These are phyloP conservation scores for Sebastes schlegelii DNA, from an alignment of 2,113 vertebrate genomes.

Conservation along the genomic window DNA sequence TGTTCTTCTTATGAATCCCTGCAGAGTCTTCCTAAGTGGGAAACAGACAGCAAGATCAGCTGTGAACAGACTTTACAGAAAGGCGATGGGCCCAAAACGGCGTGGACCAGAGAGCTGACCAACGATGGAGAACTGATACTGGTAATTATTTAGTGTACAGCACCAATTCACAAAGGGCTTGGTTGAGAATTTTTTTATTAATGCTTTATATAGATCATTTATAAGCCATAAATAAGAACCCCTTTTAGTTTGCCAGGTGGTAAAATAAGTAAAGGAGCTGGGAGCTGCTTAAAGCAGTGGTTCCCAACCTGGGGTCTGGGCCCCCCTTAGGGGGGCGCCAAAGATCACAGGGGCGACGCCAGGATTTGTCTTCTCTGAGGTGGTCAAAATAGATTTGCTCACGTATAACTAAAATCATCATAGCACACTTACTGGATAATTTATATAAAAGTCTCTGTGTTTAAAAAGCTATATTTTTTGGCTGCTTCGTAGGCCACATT, in stretches of 20 bases:
- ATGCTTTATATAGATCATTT: neutral
- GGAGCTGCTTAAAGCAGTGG: no score
- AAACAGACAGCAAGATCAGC: slow-evolving; percentile 89
- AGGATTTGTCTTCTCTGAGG: no score
- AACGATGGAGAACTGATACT: slow-evolving; percentile 91
- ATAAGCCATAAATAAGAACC: neutral
- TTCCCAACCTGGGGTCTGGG: no score
- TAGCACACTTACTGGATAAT: no score
- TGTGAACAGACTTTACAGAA: slow-evolving; percentile 93
- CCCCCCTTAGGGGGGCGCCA: no score
- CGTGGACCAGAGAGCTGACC: slow-evolving; percentile 92
- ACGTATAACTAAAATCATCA: no score
- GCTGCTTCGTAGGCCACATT: no score
- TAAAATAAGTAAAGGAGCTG: neutral
- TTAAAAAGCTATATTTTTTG: no score
- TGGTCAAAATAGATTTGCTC: no score
- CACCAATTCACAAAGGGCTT: neutral
- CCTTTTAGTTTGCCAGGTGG: neutral
- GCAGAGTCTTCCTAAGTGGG: slow-evolving; percentile 93
- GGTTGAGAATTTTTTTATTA: neutral
- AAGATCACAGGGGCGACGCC: no score
- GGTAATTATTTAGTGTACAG: slow-evolving; percentile 76
- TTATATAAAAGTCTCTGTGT: no score
- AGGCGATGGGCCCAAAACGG: slow-evolving; percentile 90
- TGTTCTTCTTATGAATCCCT: slow-evolving; percentile 23